Conservation (phyloP, 2,797 vertebrate genomes). For the Lagocephalus sceleratus region DNA sequence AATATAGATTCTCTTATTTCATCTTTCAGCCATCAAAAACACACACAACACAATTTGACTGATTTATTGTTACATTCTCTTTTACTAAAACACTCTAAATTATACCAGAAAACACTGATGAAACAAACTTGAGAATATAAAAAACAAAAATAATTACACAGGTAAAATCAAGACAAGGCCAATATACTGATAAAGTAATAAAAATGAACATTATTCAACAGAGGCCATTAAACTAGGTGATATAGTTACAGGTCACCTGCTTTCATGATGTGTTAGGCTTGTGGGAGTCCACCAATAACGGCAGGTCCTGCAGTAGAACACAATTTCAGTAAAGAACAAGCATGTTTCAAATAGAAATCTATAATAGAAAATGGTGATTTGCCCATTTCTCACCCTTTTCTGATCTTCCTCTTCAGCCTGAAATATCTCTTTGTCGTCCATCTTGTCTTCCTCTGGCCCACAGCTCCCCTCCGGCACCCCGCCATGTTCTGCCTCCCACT, state of each 20-base stretch:
- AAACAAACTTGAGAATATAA: not conserved
- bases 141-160: not conserved
- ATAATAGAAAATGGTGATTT: not conserved
- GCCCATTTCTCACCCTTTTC: not conserved
- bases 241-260: not conserved
- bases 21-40: too few relatives aligned
- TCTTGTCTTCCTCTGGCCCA: conserved; percentile 46
- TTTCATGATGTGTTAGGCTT: conserved; percentile 63
- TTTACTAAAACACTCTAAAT: too few relatives aligned
- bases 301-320: conserved; percentile 48
- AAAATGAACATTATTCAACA: conserved; percentile 13
- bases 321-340: not conserved
- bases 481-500: conserved; percentile 91
- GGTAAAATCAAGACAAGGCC: conserved; percentile 10
- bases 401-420: conserved; percentile 84
- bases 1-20: too few relatives aligned
- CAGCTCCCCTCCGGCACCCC: conserved; percentile 74
- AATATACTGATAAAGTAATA: not conserved
- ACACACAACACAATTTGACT: too few relatives aligned
- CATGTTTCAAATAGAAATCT: not conserved
- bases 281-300: conserved; percentile 50
- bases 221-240: conserved; percentile 9
- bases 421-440: conserved; percentile 75
- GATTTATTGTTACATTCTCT: too few relatives aligned
- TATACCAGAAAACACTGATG: not conserved